Evolutionary conservation across 2,888 invertebrate species (phyloP).

Genomic region (Chydorus sphaericus): DNA sequence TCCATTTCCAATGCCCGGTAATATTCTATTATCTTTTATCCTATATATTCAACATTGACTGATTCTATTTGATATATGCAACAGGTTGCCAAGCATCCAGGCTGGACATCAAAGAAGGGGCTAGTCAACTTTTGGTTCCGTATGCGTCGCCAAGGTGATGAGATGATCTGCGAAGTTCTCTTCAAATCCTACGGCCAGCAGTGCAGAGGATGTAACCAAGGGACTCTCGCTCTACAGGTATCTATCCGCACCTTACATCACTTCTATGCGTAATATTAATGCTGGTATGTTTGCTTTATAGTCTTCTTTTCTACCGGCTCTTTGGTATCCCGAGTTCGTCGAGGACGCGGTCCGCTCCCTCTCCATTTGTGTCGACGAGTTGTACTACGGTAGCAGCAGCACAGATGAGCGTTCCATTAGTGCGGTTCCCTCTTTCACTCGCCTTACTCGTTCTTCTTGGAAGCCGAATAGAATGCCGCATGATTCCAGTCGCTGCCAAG

Average conservation of each 20-base stretch:
- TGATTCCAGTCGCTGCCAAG: background rate
- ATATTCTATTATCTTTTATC: too few relatives aligned
- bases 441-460: background rate
- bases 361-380: background rate
- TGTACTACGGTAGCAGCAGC: background rate
- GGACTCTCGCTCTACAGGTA: too few relatives aligned
- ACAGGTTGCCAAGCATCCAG: too few relatives aligned
- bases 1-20: background rate
- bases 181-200: slow-evolving; percentile 34
- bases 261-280: background rate
- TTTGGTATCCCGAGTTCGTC: background rate
- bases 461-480: too few relatives aligned
- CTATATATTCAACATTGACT: too few relatives aligned
- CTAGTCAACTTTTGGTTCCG: slow-evolving; percentile 33
- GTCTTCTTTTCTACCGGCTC: background rate
- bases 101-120: slow-evolving; percentile 37
- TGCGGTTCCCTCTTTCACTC: background rate
- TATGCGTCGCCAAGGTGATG: slow-evolving; percentile 24
- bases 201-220: slow-evolving; percentile 27
- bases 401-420: background rate
- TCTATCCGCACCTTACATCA: background rate
- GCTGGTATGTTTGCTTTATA: too few relatives aligned
- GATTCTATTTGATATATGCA: too few relatives aligned
- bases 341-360: background rate
- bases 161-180: slow-evolving; percentile 26